A percentile compares a stretch with the other conserved stretches of the same genome.
Conservation (phyloP, 2,888 invertebrate species). For the Lordiphosa andalusiaca region DNA sequence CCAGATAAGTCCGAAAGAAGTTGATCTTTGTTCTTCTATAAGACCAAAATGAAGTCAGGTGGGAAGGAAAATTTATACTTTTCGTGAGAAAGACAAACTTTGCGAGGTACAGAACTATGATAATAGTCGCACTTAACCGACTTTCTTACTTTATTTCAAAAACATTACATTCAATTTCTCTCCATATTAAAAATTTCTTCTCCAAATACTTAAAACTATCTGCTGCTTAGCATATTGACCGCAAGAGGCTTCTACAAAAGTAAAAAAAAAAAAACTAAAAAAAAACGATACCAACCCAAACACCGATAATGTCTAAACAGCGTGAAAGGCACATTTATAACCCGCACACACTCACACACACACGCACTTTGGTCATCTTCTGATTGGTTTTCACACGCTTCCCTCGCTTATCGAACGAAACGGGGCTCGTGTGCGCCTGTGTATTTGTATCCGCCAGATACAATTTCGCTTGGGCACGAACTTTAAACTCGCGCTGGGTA, state of each 20-base stretch:
- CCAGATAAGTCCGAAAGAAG: no score
- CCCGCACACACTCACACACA: slow-evolving; percentile 10
- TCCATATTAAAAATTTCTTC: no score
- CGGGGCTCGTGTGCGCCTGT: slow-evolving; percentile 22
- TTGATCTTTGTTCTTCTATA: no score
- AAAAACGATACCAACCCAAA: slow-evolving; percentile 2
- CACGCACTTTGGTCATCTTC: slow-evolving; percentile 33
- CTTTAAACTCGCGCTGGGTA: slow-evolving; percentile 64
- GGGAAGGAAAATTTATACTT: no score
- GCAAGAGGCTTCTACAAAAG: no score
- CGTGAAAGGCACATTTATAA: slow-evolving; percentile 13
- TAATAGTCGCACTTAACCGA: no score
- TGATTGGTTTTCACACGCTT: slow-evolving; percentile 68
- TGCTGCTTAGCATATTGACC: no score
- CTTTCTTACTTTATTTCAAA: background rate
- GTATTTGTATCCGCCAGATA: slow-evolving; percentile 49
- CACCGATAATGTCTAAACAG: slow-evolving; percentile 35
- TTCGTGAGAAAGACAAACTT: no score
- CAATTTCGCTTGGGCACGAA: slow-evolving; percentile 55
- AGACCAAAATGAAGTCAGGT: no score
- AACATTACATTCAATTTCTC: background rate
- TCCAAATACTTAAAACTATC: no score
- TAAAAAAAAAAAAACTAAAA: no score
- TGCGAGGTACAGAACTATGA: no score
- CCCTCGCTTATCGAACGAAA: slow-evolving; percentile 47